Percentiles rank a stretch among this genome's conserved stretches.
phyloP scores from a whole-genome alignment of 1,140 invertebrate species.

The Telenomus remus region DNA sequence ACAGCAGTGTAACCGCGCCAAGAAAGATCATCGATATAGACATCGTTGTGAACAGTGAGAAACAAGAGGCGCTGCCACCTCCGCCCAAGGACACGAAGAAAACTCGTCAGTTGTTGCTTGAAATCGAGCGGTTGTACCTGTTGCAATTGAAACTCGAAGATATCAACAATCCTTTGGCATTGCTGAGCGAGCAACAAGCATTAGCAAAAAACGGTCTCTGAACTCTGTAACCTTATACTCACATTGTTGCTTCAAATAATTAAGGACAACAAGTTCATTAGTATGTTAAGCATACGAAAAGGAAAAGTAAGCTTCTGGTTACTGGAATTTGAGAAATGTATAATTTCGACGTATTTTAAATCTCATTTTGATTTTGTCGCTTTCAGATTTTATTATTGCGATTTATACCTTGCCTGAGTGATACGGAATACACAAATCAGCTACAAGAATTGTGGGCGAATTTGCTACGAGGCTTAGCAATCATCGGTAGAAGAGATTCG shows the following conservation, averaged over 20 bases:
- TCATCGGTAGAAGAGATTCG: conserved; percentile 76
- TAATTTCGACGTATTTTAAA: no score
- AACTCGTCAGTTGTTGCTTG: conserved; percentile 85
- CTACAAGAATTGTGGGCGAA: conserved; percentile 75
- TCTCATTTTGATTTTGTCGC: no score
- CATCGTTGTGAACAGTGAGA: conserved; percentile 80
- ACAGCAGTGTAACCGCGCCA: conserved; percentile 92
- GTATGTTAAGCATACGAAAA: conserved; percentile 83
- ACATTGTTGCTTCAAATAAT: conserved; percentile 70
- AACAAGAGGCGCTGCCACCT: conserved; percentile 69
- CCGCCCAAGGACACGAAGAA: conserved; percentile 78
- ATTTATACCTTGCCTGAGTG: conserved; percentile 76
- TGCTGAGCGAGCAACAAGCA: conserved; percentile 78
- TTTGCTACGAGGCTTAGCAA: conserved; percentile 74
- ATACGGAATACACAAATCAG: conserved; percentile 70
- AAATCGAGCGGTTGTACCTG: conserved; percentile 86
- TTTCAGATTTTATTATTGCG: conserved; percentile 78
- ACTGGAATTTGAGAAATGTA: no score
- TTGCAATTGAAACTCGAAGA: conserved; percentile 84
- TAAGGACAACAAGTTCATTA: conserved; percentile 80
- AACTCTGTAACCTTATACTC: conserved; percentile 72
- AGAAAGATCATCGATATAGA: conserved; percentile 95
- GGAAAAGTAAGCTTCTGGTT: conserved; percentile 80
- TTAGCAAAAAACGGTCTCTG: conserved; percentile 78
- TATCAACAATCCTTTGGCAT: conserved; percentile 82